Evolutionary conservation across 2,888 invertebrate species (phyloP).

Genomic region (Lumbricus terrestris): DNA sequence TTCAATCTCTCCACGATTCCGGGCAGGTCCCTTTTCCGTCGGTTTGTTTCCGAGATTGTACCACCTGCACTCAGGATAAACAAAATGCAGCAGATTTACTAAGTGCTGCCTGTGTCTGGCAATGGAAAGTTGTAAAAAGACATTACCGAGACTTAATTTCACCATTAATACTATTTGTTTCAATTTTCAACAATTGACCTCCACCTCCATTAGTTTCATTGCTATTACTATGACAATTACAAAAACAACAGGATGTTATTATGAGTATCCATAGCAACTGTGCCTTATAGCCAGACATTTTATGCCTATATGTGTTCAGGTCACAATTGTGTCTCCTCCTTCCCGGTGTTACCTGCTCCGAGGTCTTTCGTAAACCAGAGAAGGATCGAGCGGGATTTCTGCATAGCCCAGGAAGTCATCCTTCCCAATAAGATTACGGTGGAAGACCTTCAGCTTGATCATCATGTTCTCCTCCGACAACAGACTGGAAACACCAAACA

Average conservation of each 20-base stretch:
- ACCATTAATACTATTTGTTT: background rate
- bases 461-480: slow-evolving; percentile 5
- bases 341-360: slow-evolving; percentile 67
- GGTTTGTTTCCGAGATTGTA: slow-evolving; percentile 73
- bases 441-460: slow-evolving; percentile 72
- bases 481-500: slow-evolving; percentile 4
- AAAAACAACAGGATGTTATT: background rate
- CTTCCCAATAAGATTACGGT: slow-evolving; percentile 81
- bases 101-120: background rate
- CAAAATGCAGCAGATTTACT: background rate
- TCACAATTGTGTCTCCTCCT: background rate
- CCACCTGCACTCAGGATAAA: slow-evolving; percentile 60
- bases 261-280: background rate
- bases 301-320: background rate
- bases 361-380: slow-evolving; percentile 88
- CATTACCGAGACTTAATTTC: background rate
- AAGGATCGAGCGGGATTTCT: slow-evolving; percentile 80
- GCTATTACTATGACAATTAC: background rate
- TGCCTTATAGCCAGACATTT: background rate
- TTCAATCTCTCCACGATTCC: slow-evolving; percentile 55
- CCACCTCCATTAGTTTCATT: no score
- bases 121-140: background rate
- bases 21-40: slow-evolving; percentile 63
- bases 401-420: slow-evolving; percentile 92
- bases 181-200: background rate